A percentile compares a stretch with the other conserved stretches of the same genome.
phyloP scores from a whole-genome alignment of 2,797 vertebrate species.

The Hoplostethus atlanticus region DNA sequence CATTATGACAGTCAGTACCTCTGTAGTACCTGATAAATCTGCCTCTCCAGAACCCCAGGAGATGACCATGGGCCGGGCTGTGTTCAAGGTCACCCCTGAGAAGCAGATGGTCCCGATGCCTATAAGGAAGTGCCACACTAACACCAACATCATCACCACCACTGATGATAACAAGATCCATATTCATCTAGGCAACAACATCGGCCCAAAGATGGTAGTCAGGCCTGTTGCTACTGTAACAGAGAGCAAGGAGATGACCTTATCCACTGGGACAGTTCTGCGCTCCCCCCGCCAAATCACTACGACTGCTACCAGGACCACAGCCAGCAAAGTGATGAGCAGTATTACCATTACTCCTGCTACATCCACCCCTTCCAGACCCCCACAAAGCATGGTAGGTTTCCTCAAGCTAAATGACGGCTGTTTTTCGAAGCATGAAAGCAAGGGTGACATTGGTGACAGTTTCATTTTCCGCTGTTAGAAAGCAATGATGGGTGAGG shows the following conservation, averaged over 20 bases:
- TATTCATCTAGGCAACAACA: slow-evolving; percentile 89
- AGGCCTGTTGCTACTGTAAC: slow-evolving; percentile 84
- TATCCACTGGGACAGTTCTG: slow-evolving; percentile 92
- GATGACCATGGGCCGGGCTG: slow-evolving; percentile 93
- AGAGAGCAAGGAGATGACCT: slow-evolving; percentile 89
- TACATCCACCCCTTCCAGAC: slow-evolving; percentile 87
- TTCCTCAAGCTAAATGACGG: slow-evolving; percentile 4
- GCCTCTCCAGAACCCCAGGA: slow-evolving; percentile 90
- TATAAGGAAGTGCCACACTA: slow-evolving; percentile 90
- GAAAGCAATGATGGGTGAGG: slow-evolving; percentile 1
- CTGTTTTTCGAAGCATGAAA: background rate
- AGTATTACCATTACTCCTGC: slow-evolving; percentile 94
- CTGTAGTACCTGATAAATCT: slow-evolving; percentile 84
- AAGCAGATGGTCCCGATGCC: slow-evolving; percentile 93
- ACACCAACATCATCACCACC: slow-evolving; percentile 90
- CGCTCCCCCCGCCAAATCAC: slow-evolving; percentile 91
- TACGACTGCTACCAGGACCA: slow-evolving; percentile 81
- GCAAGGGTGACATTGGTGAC: background rate
- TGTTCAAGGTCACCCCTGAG: slow-evolving; percentile 97
- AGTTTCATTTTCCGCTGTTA: slow-evolving; percentile 19
- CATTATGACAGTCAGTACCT: slow-evolving; percentile 92
- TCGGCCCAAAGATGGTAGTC: slow-evolving; percentile 87
- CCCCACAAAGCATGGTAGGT: slow-evolving; percentile 91
- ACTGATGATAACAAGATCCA: slow-evolving; percentile 98
- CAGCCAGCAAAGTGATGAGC: slow-evolving; percentile 93